Evolutionary conservation across 2,888 invertebrate genomes (phyloP).

Genomic region (Aphrophora alni): DNA sequence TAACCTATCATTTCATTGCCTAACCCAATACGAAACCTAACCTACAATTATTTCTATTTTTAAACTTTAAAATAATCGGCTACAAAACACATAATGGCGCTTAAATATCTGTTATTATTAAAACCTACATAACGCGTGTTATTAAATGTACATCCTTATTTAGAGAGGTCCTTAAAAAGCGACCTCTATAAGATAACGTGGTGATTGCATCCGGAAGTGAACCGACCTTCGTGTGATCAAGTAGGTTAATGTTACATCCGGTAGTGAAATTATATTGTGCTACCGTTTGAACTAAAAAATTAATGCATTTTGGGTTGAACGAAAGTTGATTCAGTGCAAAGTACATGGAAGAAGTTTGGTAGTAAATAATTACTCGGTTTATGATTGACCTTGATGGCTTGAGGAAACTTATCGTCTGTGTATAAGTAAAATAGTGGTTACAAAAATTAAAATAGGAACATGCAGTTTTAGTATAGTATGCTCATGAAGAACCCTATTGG

Average conservation of each 20-base stretch:
- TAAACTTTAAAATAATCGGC: background rate
- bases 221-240: background rate
- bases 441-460: no score
- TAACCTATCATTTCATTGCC: background rate
- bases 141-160: background rate
- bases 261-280: background rate
- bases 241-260: no score
- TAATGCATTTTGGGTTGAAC: background rate
- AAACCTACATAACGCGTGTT: background rate
- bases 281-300: background rate
- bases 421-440: no score
- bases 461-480: no score
- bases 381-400: no score
- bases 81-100: background rate
- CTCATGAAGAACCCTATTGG: no score
- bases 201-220: background rate
- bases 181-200: no score
- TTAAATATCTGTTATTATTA: background rate
- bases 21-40: background rate
- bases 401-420: no score
- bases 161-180: background rate
- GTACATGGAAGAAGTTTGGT: no score
- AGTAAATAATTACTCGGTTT: no score
- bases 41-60: background rate
- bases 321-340: no score